Evolutionary conservation across 2,797 vertebrate genomes (phyloP), one percentile per base, ranked within the genome.

Genomic region (Serranus cabrilla): DNA sequence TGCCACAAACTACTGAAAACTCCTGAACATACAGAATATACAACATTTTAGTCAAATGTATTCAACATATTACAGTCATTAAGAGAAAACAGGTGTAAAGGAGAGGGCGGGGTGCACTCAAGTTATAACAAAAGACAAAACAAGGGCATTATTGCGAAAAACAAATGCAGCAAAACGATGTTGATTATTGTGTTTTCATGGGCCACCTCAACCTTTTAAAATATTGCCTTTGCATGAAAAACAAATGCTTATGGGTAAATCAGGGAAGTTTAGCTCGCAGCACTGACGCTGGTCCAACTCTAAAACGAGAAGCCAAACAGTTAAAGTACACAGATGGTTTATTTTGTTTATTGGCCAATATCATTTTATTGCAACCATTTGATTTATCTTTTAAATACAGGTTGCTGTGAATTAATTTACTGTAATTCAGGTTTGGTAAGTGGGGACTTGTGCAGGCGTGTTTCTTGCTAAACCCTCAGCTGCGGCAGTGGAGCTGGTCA

Each of bases 311-410:
- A 76, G 71, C 54, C 57, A 74, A 79, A 69, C 5, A 40, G 52
- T 0, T 0, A 69, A 61, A 61, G 10, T 14, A 50, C 64, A 76
- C 40, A 62, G 72, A 77, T 70, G 40, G n/a, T 71, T 85, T 67
- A 40, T 64, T 74, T 54, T 20, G 43, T 69, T 66, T 56, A 54
- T 56, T 52, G 34, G 40, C 31, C n/a, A 40, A 23, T 52, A 45
- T 40, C 46, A 17, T 60, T 71, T 11, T 66, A 63, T 60, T 72
- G 46, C 59, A 56, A 37, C 63, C n/a, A 72, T 61, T 21, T 34
- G 49, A 60, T 64, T 62, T 23, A n/a, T 37, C 69, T 61, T 43
- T 18, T 71, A 31, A 46, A 52, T 47, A 69, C 21, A 43, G 45
- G 27, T 69, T 57, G 18, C 13, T 45, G 55, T 42, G 23, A 52